phyloP scores from a whole-genome alignment of 2,113 vertebrate genomes.

The Rhipidura dahli region DNA sequence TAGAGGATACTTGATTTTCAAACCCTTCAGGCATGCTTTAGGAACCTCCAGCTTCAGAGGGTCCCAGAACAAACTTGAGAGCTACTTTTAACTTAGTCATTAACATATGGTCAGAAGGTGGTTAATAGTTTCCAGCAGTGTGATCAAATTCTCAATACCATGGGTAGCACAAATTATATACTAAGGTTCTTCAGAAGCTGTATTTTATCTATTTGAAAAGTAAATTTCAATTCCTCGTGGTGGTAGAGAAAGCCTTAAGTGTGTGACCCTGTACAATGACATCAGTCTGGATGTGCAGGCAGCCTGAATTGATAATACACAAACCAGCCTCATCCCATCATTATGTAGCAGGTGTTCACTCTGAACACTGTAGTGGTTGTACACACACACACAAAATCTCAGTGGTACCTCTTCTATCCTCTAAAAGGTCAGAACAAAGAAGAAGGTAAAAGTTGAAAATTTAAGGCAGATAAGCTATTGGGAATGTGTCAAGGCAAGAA shows the following conservation, averaged over 20 bases:
- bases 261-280: background rate
- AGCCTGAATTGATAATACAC: background rate
- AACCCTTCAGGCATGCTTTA: slow-evolving; percentile 39
- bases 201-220: background rate
- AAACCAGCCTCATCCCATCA: background rate
- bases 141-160: background rate
- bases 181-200: background rate
- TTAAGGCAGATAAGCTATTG: background rate
- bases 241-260: background rate
- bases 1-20: background rate
- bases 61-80: slow-evolving; percentile 51
- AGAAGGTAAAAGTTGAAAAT: background rate
- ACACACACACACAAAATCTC: background rate
- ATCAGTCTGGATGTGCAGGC: background rate
- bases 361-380: background rate
- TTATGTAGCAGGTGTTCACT: background rate
- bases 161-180: background rate
- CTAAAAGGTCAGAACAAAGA: background rate
- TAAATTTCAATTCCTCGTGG: background rate
- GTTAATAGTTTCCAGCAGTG: slow-evolving; percentile 59
- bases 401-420: background rate
- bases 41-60: slow-evolving; percentile 29
- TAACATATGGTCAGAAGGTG: slow-evolving; percentile 56
- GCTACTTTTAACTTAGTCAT: slow-evolving; percentile 48
- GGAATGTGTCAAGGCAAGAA: background rate